These are phyloP conservation scores for Aphelenchoides besseyi DNA, from an alignment of 1,140 invertebrate species.

Conservation along the genomic window DNA sequence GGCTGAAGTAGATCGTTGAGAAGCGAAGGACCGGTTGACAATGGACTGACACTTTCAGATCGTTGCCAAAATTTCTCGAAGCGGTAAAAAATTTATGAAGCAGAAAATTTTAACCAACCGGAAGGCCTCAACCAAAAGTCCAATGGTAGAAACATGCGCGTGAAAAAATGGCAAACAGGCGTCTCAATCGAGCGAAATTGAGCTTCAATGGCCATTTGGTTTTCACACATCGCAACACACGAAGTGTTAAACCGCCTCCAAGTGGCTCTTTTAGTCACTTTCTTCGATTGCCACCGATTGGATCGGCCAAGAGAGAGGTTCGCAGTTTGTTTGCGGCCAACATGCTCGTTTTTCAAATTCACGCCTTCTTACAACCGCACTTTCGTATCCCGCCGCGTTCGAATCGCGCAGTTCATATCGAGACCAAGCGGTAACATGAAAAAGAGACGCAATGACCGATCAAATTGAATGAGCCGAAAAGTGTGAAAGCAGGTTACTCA, in stretches of 20 bases:
- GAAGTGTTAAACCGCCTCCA: not conserved
- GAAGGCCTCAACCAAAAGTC: too few species aligned
- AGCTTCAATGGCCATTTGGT: not conserved
- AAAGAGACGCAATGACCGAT: not conserved
- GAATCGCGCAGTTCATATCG: not conserved
- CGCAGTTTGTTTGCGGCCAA: not conserved
- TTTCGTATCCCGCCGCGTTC: too few species aligned
- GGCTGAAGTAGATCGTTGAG: not conserved
- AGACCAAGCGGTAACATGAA: not conserved
- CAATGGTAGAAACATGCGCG: not conserved
- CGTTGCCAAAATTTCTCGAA: not conserved
- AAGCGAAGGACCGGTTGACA: not conserved
- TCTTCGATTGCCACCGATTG: not conserved
- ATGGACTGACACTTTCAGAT: not conserved
- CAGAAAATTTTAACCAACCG: too few species aligned
- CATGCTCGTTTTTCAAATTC: too few species aligned
- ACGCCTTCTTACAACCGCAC: not conserved
- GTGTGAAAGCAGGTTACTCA: not conserved
- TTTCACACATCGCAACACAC: not conserved
- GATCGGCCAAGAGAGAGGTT: not conserved
- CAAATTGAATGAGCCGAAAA: not conserved
- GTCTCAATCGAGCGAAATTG: not conserved
- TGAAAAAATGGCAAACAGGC: not conserved
- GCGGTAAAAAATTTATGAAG: not conserved
- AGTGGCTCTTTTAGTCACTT: not conserved